Base-by-base conservation (phyloP, 2,888 invertebrate species). In the Dicyrtomina minuta region DNA sequence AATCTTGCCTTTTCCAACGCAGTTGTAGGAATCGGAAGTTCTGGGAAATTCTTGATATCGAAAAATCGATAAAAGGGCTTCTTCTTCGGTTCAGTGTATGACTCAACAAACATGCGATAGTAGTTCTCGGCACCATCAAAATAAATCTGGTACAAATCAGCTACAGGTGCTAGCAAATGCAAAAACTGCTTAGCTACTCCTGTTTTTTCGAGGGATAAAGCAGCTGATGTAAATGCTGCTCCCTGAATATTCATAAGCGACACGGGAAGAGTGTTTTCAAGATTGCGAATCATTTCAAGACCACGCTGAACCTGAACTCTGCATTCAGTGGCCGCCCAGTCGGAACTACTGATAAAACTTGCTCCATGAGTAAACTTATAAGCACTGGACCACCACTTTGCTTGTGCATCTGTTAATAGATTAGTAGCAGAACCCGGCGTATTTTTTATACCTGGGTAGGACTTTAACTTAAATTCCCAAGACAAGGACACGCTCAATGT, bases 211-310 rank as follows among this genome's bases (percentile, higher is more conserved):
- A 66, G 20, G 3, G 8, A 2, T 3, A 66, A 3, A 15, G 66
- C 66, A 8, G 66, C 55, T n/a, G 22, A 13, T 10, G 41, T 41
- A 20, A 43, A 66, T 12, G 66, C 55, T 8, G 8, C 39, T 12
- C 56, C 66, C 3, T 39, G 1, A 6, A 56, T 22, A 55, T 41
- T 33, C 46, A 66, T 13, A 10, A 44, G n/a, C 15, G 3, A 44
- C 22, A n/a, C 27, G 2, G 66, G 66, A 24, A 66, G n/a, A 5
- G 66, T 66, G 4, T 22, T 41, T n/a, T 55, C 53, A 6, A 17
- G 1, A 41, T 66, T 66, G 6, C 66, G 66, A 8, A 66, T 66
- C 66, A 66, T 66, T 26, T 66, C 66, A 8, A 66, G 24, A 39
- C 66, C 66, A 3, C 66, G 22, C n/a, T 55, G 41, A n/a, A 66